Percentiles rank a stretch among this genome's conserved stretches.
These are phyloP conservation scores for Macquaria australasica DNA, from an alignment of 2,113 vertebrate species.

Conservation along the genomic window DNA sequence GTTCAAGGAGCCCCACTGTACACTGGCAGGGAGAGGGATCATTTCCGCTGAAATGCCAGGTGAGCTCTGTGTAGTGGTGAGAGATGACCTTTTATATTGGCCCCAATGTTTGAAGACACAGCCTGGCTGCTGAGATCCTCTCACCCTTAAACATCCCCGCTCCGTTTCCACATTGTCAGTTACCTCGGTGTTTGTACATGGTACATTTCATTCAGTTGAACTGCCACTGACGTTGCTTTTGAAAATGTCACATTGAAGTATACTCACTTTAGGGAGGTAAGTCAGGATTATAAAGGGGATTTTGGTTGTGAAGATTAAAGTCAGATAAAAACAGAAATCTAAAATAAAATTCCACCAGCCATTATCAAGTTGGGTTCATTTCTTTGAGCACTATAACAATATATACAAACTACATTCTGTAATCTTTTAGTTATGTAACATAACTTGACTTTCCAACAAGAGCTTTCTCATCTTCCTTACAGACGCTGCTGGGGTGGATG, in stretches of 20 bases:
- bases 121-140: slow-evolving; percentile 42
- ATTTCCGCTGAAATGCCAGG: slow-evolving; percentile 55
- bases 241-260: slow-evolving; percentile 59
- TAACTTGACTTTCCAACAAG: slow-evolving; percentile 15
- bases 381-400: background rate
- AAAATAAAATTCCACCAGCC: background rate
- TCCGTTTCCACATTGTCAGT: slow-evolving; percentile 30
- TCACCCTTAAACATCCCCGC: slow-evolving; percentile 54
- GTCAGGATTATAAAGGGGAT: background rate
- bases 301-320: slow-evolving; percentile 11
- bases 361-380: background rate
- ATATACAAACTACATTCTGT: background rate
- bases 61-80: slow-evolving; percentile 46
- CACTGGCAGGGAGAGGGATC: slow-evolving; percentile 33
- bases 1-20: slow-evolving; percentile 14
- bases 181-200: background rate
- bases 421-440: slow-evolving; percentile 10
- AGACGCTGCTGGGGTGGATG: slow-evolving; percentile 18
- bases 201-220: slow-evolving; percentile 53
- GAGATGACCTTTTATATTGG: slow-evolving; percentile 61
- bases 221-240: slow-evolving; percentile 21
- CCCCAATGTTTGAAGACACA: slow-evolving; percentile 49
- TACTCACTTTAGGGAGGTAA: slow-evolving; percentile 4
- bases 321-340: background rate
- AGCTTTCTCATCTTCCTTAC: slow-evolving; percentile 26